Percentiles rank a stretch among this genome's conserved stretches.
phyloP scores from a whole-genome alignment of 2,888 invertebrate genomes.

The Halictus ligatus region DNA sequence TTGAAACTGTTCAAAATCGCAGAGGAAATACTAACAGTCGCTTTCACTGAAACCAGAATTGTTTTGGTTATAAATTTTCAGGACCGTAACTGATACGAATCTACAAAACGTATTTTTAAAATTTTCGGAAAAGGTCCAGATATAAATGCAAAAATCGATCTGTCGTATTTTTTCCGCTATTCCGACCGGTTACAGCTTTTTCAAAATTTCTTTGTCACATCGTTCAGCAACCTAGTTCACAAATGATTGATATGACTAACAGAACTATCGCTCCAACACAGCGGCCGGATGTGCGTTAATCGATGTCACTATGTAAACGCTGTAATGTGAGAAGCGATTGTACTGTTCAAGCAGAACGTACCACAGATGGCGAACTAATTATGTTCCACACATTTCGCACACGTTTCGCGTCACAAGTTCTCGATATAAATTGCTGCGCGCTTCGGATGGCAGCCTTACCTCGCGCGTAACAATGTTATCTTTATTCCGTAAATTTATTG shows the following conservation, averaged over 20 bases:
- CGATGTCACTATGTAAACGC: not conserved
- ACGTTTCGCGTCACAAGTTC: slow-evolving; percentile 2
- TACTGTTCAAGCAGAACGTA: not conserved
- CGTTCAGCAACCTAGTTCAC: not conserved
- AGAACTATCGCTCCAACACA: not conserved
- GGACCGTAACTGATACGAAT: not conserved
- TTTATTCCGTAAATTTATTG: slow-evolving; percentile 9
- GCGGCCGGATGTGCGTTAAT: not conserved
- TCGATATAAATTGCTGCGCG: not conserved
- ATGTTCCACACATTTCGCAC: not conserved
- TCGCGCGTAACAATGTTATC: not conserved
- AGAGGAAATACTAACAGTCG: not conserved
- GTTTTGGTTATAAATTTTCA: not conserved
- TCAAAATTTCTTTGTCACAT: not conserved
- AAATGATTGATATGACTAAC: not conserved
- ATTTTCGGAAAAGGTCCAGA: not conserved
- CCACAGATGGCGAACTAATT: not conserved
- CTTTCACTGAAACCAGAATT: not conserved
- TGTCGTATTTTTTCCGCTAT: not conserved
- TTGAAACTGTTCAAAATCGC: not conserved
- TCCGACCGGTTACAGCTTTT: not conserved
- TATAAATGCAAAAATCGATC: not conserved
- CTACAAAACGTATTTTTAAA: not conserved
- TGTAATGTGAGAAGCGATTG: not conserved
- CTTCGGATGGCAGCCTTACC: not conserved